Conservation (phyloP, 2,113 vertebrate genomes). For the Pholis gunnellus region DNA sequence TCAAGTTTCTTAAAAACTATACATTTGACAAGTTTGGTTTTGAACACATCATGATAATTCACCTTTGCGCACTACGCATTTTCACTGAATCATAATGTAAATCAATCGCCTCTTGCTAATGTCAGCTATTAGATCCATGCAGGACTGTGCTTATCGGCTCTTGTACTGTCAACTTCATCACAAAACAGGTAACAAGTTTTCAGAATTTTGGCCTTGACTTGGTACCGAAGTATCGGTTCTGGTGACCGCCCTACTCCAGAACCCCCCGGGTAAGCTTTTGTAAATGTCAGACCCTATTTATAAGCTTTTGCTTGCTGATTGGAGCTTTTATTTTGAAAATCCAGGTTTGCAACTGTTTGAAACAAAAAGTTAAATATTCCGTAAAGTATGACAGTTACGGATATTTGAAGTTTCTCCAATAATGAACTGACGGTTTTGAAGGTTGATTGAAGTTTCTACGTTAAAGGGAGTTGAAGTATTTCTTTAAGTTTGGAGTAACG, state of each 20-base stretch:
- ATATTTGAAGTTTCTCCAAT: not conserved
- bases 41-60: not conserved
- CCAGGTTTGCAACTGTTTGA: not conserved
- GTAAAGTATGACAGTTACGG: not conserved
- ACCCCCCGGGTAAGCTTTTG: not conserved
- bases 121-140: not conserved
- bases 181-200: not conserved
- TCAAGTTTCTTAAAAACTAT: too few species aligned
- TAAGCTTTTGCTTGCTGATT: not conserved
- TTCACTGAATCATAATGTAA: not conserved
- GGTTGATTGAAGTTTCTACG: not conserved
- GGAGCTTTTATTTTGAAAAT: conserved; percentile 4
- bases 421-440: not conserved
- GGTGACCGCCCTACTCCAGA: not conserved
- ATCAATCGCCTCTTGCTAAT: not conserved
- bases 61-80: not conserved
- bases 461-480: not conserved
- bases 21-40: too few species aligned
- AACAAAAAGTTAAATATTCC: not conserved
- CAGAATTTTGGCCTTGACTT: too few species aligned
- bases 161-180: too few species aligned
- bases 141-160: not conserved
- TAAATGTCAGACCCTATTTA: not conserved
- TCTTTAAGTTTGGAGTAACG: not conserved
- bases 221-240: not conserved